Conservation (phyloP, 1,140 invertebrate genomes). For the Lordiphosa clarofinis region DNA sequence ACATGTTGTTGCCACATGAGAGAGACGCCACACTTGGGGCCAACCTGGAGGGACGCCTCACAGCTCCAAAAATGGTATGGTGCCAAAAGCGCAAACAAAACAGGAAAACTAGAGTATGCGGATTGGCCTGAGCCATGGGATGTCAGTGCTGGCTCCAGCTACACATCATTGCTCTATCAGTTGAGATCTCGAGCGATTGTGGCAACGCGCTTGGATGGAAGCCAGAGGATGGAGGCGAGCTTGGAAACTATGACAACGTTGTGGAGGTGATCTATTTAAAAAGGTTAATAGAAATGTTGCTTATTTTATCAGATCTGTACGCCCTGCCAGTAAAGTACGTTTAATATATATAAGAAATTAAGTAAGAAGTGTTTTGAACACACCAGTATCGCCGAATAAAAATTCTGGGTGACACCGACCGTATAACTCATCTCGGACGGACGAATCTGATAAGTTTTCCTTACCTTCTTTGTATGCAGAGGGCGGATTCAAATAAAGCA, state of each 20-base stretch:
- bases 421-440: too few relatives aligned
- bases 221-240: conserved; percentile 30
- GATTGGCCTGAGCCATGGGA: conserved; percentile 33
- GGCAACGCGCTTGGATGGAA: conserved; percentile 13
- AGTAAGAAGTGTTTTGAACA: too few relatives aligned
- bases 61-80: conserved; percentile 58
- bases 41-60: conserved; percentile 21
- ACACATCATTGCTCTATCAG: conserved; percentile 77
- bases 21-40: conserved; percentile 46
- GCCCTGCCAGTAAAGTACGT: too few relatives aligned
- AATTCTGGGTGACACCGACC: too few relatives aligned
- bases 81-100: conserved; percentile 10
- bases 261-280: conserved; percentile 30
- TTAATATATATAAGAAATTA: too few relatives aligned
- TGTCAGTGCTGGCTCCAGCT: conserved; percentile 41
- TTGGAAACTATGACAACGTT: conserved; percentile 32
- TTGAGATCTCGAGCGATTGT: conserved; percentile 69
- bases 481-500: neutral
- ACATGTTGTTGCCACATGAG: conserved; percentile 64
- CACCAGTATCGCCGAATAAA: too few relatives aligned
- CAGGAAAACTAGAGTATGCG: conserved; percentile 62
- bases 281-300: too few relatives aligned
- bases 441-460: too few relatives aligned
- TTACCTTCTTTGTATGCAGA: too few relatives aligned
- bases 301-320: too few relatives aligned